Evolutionary conservation across 2,797 vertebrate genomes (phyloP), one percentile per base, ranked within the genome.

Genomic region (Sebastiscus albofasciatus): DNA sequence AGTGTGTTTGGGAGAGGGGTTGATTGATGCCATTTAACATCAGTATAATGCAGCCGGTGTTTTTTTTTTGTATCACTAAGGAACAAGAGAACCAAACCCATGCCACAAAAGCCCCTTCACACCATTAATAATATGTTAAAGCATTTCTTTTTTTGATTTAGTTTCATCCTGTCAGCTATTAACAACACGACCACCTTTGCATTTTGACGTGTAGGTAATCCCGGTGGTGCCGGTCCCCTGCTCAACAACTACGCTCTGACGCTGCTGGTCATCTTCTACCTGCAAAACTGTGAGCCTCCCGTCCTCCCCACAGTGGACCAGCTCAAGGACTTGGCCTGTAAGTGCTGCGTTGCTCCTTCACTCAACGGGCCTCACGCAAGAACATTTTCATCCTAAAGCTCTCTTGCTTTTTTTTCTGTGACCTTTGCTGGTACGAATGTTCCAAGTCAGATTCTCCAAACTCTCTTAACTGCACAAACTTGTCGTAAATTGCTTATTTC

Each of bases 201-300:
- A 1, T 67, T 49, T 3, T 67, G 4, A 54, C 6, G 0, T 89
- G 24, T 74, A 99, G 97, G 97, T 66, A 97, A 97, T 76, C 94
- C 95, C 2, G 95, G 95, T 0, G 98, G 98, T 3, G 93, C 96
- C 0, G 98, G 98, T 1, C 95, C 97, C 1, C 92, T 97, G 76
- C 95, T 99, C 87, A 99, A 96, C 92, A 99, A 98, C 92, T 99
- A 99, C 2, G 97, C 98, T 4, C 93, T 99, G 92, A 98, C 97
- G 0, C 93, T 99, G 89, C 94, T 99, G 75, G 86, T 98, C 84
- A 88, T 99, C 77, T 98, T 96, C 90, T 99, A 95, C 93, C 95
- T 99, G 85, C 98, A 99, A 91, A 97, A 95, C 62, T 93, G 96
- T 68, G 92, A 94, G 8, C 97, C 97, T 10, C 94, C 96, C 0